Conservation (phyloP, 2,888 invertebrate genomes). For the Himalopsyche kuldschensis region DNA sequence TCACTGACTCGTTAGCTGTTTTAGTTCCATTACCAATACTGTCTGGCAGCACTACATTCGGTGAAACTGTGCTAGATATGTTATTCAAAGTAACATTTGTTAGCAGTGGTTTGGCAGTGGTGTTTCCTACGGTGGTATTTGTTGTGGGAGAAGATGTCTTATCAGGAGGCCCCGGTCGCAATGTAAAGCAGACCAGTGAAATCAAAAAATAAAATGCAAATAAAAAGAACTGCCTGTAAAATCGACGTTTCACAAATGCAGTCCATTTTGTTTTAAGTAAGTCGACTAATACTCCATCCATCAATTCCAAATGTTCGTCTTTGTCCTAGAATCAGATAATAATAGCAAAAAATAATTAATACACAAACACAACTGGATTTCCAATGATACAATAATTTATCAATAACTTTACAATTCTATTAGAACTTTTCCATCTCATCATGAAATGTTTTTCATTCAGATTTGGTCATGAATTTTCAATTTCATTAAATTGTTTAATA, state of each 20-base stretch:
- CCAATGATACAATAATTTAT: too few relatives aligned
- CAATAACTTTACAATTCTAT: too few relatives aligned
- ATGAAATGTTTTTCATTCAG: too few relatives aligned
- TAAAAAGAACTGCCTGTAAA: conserved; percentile 88
- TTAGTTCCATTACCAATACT: neutral
- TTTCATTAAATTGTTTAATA: too few relatives aligned
- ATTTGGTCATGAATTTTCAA: too few relatives aligned
- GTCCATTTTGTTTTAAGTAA: conserved; percentile 97
- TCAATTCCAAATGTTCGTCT: conserved; percentile 89
- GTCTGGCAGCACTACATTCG: neutral
- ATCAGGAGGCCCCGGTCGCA: conserved; percentile 79
- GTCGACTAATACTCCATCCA: conserved; percentile 93
- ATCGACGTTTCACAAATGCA: conserved; percentile 91
- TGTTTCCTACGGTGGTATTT: conserved; percentile 9
- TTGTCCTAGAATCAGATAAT: conserved; percentile 70
- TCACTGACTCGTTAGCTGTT: neutral
- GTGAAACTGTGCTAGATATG: neutral
- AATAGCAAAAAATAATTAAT: too few relatives aligned
- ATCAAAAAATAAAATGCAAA: conserved; percentile 90
- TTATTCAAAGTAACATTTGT: neutral
- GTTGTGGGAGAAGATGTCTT: conserved; percentile 38
- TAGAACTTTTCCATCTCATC: too few relatives aligned
- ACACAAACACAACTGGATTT: too few relatives aligned
- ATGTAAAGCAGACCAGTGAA: conserved; percentile 84
- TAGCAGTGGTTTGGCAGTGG: neutral